Evolutionary conservation across 2,888 invertebrate genomes (phyloP), one percentile per base, ranked within the genome.

Genomic region (Ormyrus pomaceus): DNA sequence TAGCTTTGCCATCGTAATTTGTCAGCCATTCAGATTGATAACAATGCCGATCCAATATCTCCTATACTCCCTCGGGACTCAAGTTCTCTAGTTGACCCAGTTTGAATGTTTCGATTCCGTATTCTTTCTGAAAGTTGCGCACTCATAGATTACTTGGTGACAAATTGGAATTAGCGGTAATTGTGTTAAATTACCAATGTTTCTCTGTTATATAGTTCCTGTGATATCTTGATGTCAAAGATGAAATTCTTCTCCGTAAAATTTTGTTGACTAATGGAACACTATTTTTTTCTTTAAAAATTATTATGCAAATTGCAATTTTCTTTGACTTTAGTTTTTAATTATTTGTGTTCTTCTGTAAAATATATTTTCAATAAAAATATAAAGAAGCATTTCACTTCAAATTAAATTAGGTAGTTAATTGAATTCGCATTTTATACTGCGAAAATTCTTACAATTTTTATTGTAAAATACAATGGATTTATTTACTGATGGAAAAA

Each of bases 151-250:
- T 84, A 83, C 84, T 85, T 81, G 83, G 82, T 85, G 86, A 86
- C 85, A 86, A 86, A 86, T 85, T 86, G 84, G 83, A 84, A 86
- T 86, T 85, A 85, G 82, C 81, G 79, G 83, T 86, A 86, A 86
- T 85, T 82, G 80, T 83, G 82, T 86, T 86, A 83, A 82, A 83
- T 84, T 83, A 85, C 45, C 61, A 45, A 50, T 51, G 59, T 13
- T 55, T 19, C 10, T 19, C 6, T 9, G 11, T 3, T 45, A 51
- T 3, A 48, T 0, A 46, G 50, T 46, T 48, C n/a, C 46, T 64
- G 0, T 19, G 53, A 13, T 69, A n/a, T 10, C 7, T 45, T 34
- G 5, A 56, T 45, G n/a, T 13, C 46, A 46, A 9, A 45, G 64
- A 55, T 68, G 53, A 55, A 13, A 56, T 45, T 19, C 34, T 34